phyloP scores from a whole-genome alignment of 1,140 invertebrate genomes.

The Zaprionus lachaisei region DNA sequence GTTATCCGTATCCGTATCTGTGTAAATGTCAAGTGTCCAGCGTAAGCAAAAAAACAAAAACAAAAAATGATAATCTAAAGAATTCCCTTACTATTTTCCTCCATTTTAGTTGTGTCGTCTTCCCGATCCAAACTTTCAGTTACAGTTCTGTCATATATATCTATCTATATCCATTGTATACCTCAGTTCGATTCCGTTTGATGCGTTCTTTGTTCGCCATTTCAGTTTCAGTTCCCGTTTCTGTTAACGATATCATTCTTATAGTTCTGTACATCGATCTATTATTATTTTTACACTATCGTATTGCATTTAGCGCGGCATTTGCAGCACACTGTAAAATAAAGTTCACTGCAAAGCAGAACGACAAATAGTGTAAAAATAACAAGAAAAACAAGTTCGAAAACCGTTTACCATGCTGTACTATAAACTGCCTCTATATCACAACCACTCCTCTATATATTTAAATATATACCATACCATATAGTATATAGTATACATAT shows the following conservation, averaged over 20 bases:
- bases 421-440: constrained; percentile 46
- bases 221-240: constrained; percentile 37
- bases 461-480: constrained; percentile 6
- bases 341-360: constrained; percentile 52
- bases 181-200: constrained; percentile 14
- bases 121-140: constrained; percentile 21
- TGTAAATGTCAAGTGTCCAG: constrained; percentile 73
- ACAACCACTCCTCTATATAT: constrained; percentile 24
- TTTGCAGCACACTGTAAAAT: constrained; percentile 61
- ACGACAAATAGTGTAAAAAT: constrained; percentile 72
- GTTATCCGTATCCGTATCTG: constrained; percentile 51
- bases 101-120: constrained; percentile 7
- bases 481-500: constrained; percentile 26
- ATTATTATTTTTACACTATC: constrained; percentile 73
- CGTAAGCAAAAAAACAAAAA: constrained; percentile 49
- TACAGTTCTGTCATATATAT: not conserved
- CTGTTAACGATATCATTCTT: constrained; percentile 40
- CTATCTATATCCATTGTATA: constrained; percentile 24
- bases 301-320: constrained; percentile 49
- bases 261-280: constrained; percentile 1
- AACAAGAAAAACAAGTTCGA: constrained; percentile 37
- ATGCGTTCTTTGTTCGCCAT: constrained; percentile 10
- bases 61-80: constrained; percentile 20
- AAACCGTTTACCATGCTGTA: constrained; percentile 49
- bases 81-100: not conserved